Evolutionary conservation across 2,888 invertebrate species (phyloP).

Genomic region (Acleris literana): DNA sequence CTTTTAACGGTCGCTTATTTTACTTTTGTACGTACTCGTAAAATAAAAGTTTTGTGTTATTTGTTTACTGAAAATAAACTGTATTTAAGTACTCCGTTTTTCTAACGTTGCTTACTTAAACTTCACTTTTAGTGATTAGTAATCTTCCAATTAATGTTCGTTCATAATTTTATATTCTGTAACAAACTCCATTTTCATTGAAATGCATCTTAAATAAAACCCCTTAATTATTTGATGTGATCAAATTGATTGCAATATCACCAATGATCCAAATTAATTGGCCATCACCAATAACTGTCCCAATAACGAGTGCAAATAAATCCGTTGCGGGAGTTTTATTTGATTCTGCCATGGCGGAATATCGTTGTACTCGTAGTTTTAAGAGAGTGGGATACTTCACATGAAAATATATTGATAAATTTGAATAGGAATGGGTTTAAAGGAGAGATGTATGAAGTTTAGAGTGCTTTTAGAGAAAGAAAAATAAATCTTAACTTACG

Average conservation of each 20-base stretch:
- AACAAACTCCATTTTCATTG: background rate
- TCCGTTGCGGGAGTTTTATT: background rate
- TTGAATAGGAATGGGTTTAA: no score
- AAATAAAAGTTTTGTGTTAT: no score
- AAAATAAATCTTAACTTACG: no score
- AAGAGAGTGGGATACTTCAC: background rate
- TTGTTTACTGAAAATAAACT: no score
- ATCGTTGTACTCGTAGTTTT: background rate
- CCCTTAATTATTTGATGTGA: background rate
- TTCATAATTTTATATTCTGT: background rate
- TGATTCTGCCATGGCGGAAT: background rate
- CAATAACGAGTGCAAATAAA: constrained; percentile 1
- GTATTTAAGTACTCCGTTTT: no score
- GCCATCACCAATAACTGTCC: constrained; percentile 2
- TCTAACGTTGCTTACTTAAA: no score
- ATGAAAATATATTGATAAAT: background rate
- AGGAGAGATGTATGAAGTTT: no score
- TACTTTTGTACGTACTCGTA: no score
- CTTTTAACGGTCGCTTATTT: background rate
- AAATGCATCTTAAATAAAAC: background rate
- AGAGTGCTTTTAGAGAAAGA: no score
- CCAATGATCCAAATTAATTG: constrained; percentile 4
- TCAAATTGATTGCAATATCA: background rate
- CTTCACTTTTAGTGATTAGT: no score
- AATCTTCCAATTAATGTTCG: no score